A percentile compares a stretch with the other conserved stretches of the same genome.
Evolutionary conservation across 64 coral and sea anemone species (phyloP).

Genomic region (Montipora sp.): DNA sequence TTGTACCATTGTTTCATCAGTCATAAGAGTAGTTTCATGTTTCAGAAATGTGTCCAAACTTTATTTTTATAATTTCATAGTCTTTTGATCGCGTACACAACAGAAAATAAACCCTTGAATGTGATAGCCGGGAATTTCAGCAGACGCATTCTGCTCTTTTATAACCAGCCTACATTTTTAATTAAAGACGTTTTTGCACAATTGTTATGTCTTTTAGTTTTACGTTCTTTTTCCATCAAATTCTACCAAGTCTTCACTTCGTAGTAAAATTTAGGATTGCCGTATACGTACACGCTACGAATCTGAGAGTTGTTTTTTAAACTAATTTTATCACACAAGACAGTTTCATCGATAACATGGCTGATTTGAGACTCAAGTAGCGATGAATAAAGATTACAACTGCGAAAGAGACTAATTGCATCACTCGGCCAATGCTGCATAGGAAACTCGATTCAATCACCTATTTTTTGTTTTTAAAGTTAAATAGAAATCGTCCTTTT

Average conservation of each 20-base stretch:
- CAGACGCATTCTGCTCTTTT: no score
- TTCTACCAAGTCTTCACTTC: no score
- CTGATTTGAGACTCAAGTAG: neutral
- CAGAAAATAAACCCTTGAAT: no score
- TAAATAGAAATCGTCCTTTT: neutral
- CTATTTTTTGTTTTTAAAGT: neutral
- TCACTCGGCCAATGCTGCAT: neutral
- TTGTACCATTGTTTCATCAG: neutral
- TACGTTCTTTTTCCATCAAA: no score
- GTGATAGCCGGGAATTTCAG: no score
- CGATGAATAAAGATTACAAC: neutral
- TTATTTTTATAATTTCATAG: neutral
- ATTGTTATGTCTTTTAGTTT: no score
- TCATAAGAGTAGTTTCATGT: no score
- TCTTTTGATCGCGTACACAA: no score
- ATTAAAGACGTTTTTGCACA: no score
- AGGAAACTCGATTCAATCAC: neutral
- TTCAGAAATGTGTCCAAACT: no score
- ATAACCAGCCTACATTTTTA: no score
- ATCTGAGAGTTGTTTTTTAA: neutral
- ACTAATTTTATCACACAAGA: neutral
- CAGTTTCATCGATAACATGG: neutral
- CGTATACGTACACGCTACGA: neutral
- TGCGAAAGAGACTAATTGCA: neutral
- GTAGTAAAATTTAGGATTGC: neutral